Evolutionary conservation across 2,113 vertebrate genomes (phyloP).

Genomic region (Ceratotherium simum): DNA sequence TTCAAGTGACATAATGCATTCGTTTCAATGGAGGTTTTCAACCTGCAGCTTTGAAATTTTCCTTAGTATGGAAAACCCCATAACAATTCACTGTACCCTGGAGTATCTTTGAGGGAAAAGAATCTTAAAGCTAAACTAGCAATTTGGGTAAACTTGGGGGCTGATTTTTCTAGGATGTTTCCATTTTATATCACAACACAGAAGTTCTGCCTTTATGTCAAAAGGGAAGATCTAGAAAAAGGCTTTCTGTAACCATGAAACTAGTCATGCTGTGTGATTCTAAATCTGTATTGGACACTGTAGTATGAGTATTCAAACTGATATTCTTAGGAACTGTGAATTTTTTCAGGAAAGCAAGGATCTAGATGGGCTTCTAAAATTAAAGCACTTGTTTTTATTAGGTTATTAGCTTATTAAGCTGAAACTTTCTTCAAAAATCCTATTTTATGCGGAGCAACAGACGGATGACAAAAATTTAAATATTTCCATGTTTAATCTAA

Average conservation of each 20-base stretch:
- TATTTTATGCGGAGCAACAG: not conserved
- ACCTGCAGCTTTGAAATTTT: conserved; percentile 53
- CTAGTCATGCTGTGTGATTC: not conserved
- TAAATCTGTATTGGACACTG: not conserved
- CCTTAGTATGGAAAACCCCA: not conserved
- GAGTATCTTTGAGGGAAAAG: conserved; percentile 14
- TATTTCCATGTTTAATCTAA: conserved; percentile 24
- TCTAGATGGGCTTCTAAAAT: conserved; percentile 65
- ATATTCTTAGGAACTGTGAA: conserved; percentile 57
- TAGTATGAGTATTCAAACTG: conserved; percentile 58
- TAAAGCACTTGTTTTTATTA: conserved; percentile 51
- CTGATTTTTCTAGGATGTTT: conserved; percentile 65
- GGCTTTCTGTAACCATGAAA: not conserved
- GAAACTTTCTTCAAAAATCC: conserved; percentile 57
- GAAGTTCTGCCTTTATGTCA: not conserved
- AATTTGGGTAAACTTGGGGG: conserved; percentile 40
- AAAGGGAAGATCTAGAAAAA: conserved; percentile 39
- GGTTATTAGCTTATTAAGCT: not conserved
- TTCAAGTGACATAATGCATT: conserved; percentile 71
- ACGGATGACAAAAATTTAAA: conserved; percentile 29
- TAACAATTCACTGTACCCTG: not conserved
- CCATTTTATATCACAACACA: conserved; percentile 29
- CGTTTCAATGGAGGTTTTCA: conserved; percentile 62
- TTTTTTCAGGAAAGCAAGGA: conserved; percentile 67
- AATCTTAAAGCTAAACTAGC: conserved; percentile 73